Conservation (phyloP, 2,888 invertebrate genomes). For the Phengaris alcon region DNA sequence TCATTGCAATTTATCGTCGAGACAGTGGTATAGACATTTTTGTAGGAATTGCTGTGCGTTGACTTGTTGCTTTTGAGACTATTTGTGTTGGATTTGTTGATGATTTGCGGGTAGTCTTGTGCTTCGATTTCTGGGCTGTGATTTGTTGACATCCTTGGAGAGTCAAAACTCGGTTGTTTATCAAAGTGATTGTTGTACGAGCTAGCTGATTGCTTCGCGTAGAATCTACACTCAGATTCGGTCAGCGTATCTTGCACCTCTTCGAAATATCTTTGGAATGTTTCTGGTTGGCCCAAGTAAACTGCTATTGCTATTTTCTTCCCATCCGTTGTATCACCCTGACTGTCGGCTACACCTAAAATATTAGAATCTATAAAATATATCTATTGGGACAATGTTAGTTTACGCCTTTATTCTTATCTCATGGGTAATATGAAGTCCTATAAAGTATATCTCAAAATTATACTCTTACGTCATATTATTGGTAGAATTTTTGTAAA, state of each 20-base stretch:
- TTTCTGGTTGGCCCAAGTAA: constrained; percentile 90
- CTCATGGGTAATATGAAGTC: too few relatives aligned
- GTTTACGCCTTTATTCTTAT: too few relatives aligned
- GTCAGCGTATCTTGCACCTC: constrained; percentile 83
- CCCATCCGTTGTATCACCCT: constrained; percentile 87
- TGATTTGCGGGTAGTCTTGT: constrained; percentile 67
- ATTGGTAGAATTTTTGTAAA: too few relatives aligned
- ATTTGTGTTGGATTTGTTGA: constrained; percentile 76
- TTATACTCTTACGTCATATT: too few relatives aligned
- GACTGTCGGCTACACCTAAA: constrained; percentile 77
- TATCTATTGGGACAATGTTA: constrained; percentile 1
- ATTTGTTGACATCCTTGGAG: constrained; percentile 67
- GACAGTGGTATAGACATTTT: constrained; percentile 73
- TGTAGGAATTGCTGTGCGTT: constrained; percentile 72
- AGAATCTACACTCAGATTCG: constrained; percentile 80
- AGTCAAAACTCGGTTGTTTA: constrained; percentile 72
- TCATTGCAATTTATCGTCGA: constrained; percentile 82
- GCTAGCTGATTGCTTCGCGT: constrained; percentile 73
- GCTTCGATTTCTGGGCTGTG: constrained; percentile 71
- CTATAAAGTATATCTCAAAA: too few relatives aligned
- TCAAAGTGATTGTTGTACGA: constrained; percentile 70
- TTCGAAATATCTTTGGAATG: constrained; percentile 84
- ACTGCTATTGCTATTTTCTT: constrained; percentile 93
- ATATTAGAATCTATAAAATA: not conserved
- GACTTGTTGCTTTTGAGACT: constrained; percentile 79